Conservation (phyloP, 1,140 invertebrate species). For the Lysiphlebus fabarum region DNA sequence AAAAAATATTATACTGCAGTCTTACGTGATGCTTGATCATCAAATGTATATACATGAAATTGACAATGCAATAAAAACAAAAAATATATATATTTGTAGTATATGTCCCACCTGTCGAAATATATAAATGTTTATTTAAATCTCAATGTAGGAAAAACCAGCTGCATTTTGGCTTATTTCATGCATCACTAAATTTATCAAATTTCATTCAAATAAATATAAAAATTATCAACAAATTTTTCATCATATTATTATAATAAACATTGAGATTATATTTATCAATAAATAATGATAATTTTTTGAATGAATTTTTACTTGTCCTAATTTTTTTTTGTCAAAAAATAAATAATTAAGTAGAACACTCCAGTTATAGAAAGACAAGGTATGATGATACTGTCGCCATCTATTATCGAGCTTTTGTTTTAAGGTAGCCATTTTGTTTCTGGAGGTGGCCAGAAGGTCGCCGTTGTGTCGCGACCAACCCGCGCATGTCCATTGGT, state of each 20-base stretch:
- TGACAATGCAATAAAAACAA: background rate
- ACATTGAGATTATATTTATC: no score
- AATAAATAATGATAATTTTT: no score
- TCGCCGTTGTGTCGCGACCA: constrained; percentile 54
- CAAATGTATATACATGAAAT: constrained; percentile 9
- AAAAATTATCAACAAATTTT: no score
- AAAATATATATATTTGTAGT: background rate
- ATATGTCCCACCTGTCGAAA: constrained; percentile 21
- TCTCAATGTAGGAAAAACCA: no score
- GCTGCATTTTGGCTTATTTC: no score
- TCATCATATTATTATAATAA: no score
- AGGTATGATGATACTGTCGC: constrained; percentile 34
- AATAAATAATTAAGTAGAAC: background rate
- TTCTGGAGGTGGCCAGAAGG: constrained; percentile 57
- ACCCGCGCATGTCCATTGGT: constrained; percentile 57
- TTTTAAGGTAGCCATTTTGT: constrained; percentile 53
- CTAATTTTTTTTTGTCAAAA: background rate
- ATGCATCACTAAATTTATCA: no score
- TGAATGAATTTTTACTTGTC: background rate
- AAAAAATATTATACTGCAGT: background rate
- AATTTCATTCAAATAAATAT: no score
- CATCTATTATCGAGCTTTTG: constrained; percentile 42
- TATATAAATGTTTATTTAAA: background rate
- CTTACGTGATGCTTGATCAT: constrained; percentile 11
- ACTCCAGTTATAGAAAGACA: background rate